Percentiles rank a stretch among this genome's conserved stretches.
Conservation (phyloP, 2,113 vertebrate species). For the Aleadryas rufinucha region DNA sequence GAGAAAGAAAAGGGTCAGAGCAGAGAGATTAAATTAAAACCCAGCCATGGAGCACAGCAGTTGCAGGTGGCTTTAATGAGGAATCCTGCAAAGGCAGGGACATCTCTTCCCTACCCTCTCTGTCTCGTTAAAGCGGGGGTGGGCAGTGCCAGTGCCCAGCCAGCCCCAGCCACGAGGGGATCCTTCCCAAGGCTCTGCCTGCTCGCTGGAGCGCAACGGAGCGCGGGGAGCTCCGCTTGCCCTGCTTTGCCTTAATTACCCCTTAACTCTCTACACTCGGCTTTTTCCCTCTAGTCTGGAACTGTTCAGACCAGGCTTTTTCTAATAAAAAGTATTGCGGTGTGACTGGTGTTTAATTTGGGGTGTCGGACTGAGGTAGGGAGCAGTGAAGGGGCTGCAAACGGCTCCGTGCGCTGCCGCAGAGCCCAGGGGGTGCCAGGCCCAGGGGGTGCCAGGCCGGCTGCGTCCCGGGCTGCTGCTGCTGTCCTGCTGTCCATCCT, state of each 20-base stretch:
- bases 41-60: neutral
- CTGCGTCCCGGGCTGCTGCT: neutral
- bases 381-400: neutral
- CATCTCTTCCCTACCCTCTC: accelerated
- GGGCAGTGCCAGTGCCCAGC: neutral
- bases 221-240: neutral
- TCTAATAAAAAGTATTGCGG: neutral
- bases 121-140: neutral
- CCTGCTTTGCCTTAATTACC: neutral
- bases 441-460: neutral
- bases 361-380: accelerated
- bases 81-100: neutral
- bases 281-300: neutral
- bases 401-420: neutral
- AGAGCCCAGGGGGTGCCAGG: neutral
- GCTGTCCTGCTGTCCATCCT: neutral
- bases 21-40: neutral
- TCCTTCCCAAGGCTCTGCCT: neutral
- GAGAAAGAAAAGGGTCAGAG: neutral
- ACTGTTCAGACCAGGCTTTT: neutral
- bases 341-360: accelerated
- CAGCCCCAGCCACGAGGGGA: accelerated
- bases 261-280: neutral
- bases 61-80: neutral
- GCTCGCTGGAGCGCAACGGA: accelerated